A percentile compares a stretch with the other conserved stretches of the same genome.
These are phyloP conservation scores for Notodromas monacha DNA, from an alignment of 2,888 invertebrate species.

Conservation along the genomic window DNA sequence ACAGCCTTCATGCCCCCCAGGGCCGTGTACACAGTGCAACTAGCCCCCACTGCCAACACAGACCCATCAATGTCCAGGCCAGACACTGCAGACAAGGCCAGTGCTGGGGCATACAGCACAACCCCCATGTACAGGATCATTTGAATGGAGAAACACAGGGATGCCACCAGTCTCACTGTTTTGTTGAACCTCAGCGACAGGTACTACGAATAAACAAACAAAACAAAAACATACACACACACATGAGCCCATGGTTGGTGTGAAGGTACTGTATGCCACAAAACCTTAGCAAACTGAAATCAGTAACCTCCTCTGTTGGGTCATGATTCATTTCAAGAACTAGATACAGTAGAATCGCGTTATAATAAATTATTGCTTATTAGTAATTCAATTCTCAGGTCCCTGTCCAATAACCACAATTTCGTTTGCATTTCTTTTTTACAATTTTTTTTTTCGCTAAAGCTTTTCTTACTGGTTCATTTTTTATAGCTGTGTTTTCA, in stretches of 20 bases:
- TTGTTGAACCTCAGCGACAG: constrained; percentile 54
- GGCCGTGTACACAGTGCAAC: constrained; percentile 54
- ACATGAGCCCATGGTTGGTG: not conserved
- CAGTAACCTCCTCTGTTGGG: too few species aligned
- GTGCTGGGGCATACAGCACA: constrained; percentile 66
- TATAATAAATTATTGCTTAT: too few species aligned
- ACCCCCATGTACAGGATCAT: constrained; percentile 68
- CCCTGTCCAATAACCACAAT: too few species aligned
- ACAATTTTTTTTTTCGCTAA: too few species aligned
- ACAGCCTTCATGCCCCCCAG: constrained; percentile 74
- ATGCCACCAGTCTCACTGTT: constrained; percentile 36
- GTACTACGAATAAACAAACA: constrained; percentile 26
- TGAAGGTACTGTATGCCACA: too few species aligned
- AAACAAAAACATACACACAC: not conserved
- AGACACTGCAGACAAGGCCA: constrained; percentile 44
- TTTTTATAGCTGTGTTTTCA: too few species aligned
- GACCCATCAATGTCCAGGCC: constrained; percentile 36
- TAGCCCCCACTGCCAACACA: constrained; percentile 34
- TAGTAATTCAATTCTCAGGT: too few species aligned
- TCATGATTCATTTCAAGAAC: too few species aligned
- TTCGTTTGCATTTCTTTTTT: too few species aligned
- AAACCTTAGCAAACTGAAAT: too few species aligned
- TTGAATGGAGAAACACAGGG: constrained; percentile 51
- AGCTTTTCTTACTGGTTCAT: too few species aligned
- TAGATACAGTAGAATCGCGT: too few species aligned